Conservation (phyloP, 2,888 invertebrate species). For the Idaea dimidiata region DNA sequence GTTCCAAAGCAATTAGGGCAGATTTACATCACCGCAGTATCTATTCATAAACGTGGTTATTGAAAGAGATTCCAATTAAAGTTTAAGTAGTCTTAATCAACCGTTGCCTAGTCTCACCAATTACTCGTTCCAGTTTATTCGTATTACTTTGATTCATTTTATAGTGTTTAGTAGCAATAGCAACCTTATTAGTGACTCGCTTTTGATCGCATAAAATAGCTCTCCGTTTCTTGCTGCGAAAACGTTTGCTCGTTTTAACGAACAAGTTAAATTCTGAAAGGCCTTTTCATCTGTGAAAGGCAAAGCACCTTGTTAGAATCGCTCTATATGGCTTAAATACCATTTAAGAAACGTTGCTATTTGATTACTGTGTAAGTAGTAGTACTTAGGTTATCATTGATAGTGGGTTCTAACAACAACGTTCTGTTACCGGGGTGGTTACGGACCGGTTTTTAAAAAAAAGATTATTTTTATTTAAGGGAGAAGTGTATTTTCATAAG, state of each 20-base stretch:
- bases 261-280: slow-evolving; percentile 61
- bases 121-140: slow-evolving; percentile 38
- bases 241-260: slow-evolving; percentile 61
- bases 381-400: too few relatives aligned
- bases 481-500: too few relatives aligned
- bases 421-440: too few relatives aligned
- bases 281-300: slow-evolving; percentile 60
- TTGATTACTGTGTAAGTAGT: slow-evolving; percentile 34
- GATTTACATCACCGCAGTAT: neutral
- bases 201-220: slow-evolving; percentile 58
- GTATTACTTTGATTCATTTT: slow-evolving; percentile 32
- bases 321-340: slow-evolving; percentile 67
- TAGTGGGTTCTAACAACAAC: too few relatives aligned
- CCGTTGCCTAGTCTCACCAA: slow-evolving; percentile 34
- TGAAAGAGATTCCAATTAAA: slow-evolving; percentile 15
- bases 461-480: too few relatives aligned
- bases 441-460: too few relatives aligned
- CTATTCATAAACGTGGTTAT: slow-evolving; percentile 10
- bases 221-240: slow-evolving; percentile 43
- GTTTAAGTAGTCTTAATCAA: slow-evolving; percentile 19
- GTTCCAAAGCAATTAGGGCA: slow-evolving; percentile 4
- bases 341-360: slow-evolving; percentile 42
- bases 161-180: slow-evolving; percentile 41
- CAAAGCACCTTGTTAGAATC: slow-evolving; percentile 65
- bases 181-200: slow-evolving; percentile 53